These are phyloP conservation scores for Achlya flavicornis DNA, from an alignment of 2,888 invertebrate species.

Conservation along the genomic window DNA sequence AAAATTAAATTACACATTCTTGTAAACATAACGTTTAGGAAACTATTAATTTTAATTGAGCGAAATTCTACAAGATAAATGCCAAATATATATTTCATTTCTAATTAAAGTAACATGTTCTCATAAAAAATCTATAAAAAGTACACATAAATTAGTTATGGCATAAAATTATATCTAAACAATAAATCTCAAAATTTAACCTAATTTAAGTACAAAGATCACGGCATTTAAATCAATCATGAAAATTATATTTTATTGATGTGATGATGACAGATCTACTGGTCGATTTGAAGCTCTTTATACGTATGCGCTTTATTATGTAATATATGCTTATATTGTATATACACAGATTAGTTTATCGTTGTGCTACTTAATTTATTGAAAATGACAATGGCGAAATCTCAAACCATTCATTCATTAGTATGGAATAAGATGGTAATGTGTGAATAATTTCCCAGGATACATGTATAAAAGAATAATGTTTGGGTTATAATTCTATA, in stretches of 20 bases:
- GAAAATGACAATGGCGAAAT: constrained; percentile 9
- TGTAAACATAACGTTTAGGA: constrained; percentile 9
- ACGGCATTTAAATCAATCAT: constrained; percentile 44
- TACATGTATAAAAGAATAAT: neutral
- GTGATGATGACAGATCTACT: constrained; percentile 58
- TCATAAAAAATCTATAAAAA: constrained; percentile 63
- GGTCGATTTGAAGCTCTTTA: constrained; percentile 34
- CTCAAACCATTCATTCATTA: neutral
- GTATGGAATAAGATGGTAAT: too few species aligned
- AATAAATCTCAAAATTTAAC: constrained; percentile 66
- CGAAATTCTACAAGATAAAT: constrained; percentile 67
- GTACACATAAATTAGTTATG: constrained; percentile 79
- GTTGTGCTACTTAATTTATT: constrained; percentile 14
- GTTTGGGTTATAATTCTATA: constrained; percentile 5
- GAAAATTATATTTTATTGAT: constrained; percentile 28
- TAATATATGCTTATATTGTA: constrained; percentile 24
- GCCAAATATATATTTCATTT: constrained; percentile 59
- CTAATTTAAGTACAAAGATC: constrained; percentile 78
- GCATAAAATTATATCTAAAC: constrained; percentile 76
- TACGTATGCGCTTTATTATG: constrained; percentile 25
- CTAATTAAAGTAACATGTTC: constrained; percentile 56
- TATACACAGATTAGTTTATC: constrained; percentile 24
- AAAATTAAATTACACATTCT: constrained; percentile 8
- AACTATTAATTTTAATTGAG: constrained; percentile 66
- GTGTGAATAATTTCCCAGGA: too few species aligned